phyloP scores from a whole-genome alignment of 2,113 vertebrate genomes.

The Shinisaurus crocodilurus region DNA sequence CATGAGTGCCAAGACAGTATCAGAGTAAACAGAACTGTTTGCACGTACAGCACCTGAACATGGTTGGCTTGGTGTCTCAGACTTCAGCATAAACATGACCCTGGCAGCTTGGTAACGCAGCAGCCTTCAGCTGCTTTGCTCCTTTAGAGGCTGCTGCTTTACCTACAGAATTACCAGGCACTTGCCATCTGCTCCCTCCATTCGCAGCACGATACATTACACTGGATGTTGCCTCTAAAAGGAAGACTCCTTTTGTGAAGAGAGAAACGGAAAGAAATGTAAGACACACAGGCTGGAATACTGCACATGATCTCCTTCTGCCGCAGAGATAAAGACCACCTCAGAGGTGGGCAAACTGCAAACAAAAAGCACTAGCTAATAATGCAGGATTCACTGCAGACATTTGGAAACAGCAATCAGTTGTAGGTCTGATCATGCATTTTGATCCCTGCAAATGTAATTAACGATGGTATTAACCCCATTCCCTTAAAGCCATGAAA shows the following conservation, averaged over 20 bases:
- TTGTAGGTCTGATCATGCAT: no score
- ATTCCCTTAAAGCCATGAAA: background rate
- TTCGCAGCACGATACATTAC: background rate
- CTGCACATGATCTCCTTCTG: rapidly evolving
- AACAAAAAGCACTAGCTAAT: background rate
- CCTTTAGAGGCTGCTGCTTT: background rate
- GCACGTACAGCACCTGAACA: background rate
- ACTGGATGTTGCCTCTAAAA: background rate
- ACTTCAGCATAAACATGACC: background rate
- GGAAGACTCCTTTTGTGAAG: background rate
- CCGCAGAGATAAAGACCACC: background rate
- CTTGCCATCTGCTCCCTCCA: background rate
- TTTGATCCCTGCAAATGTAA: background rate
- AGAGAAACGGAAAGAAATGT: background rate
- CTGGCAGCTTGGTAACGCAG: rapidly evolving
- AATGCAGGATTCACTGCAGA: background rate
- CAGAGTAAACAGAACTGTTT: background rate
- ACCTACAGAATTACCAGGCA: constrained; percentile 8
- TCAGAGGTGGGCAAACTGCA: background rate
- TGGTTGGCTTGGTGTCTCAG: background rate
- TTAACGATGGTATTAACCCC: background rate
- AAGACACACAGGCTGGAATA: background rate
- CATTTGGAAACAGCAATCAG: background rate
- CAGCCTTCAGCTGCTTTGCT: constrained; percentile 7
- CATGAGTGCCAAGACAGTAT: background rate